These are phyloP conservation scores for Antedon bifida DNA, from an alignment of 35 echinoderm and acorn worm genomes.

Conservation along the genomic window DNA sequence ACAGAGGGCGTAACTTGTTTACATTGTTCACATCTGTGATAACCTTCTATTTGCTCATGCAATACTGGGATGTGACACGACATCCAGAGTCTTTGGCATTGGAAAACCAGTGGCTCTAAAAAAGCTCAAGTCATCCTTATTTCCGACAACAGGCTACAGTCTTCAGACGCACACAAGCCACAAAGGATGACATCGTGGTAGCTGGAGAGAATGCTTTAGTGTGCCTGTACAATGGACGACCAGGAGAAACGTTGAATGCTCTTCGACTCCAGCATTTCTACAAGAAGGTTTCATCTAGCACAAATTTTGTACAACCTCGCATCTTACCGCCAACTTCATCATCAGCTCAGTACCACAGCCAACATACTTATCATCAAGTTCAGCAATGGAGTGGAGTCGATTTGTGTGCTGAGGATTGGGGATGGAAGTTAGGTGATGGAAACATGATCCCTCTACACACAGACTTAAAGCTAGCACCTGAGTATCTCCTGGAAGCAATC, in stretches of 20 bases:
- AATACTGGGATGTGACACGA: slow-evolving; percentile 45
- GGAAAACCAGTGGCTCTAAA: too few relatives aligned
- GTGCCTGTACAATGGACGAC: neutral
- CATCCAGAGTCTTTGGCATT: too few relatives aligned
- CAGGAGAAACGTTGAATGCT: too few relatives aligned
- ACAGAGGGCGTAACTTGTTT: too few relatives aligned
- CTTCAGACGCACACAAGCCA: too few relatives aligned
- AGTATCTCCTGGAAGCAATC: slow-evolving; percentile 14
- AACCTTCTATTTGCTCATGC: too few relatives aligned
- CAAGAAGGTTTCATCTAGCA: too few relatives aligned
- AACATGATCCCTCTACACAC: slow-evolving; percentile 7
- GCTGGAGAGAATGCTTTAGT: neutral
- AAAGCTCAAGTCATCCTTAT: too few relatives aligned
- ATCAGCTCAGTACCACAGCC: slow-evolving; percentile 35
- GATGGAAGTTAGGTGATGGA: neutral
- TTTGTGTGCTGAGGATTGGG: slow-evolving; percentile 32
- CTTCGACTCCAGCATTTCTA: neutral
- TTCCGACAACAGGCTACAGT: too few relatives aligned
- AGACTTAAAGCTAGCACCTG: slow-evolving; percentile 15
- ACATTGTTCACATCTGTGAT: too few relatives aligned
- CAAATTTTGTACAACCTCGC: neutral
- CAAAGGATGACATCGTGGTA: neutral
- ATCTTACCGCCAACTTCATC: slow-evolving; percentile 35
- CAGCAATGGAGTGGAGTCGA: slow-evolving; percentile 10
- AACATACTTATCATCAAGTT: slow-evolving; percentile 34